Evolutionary conservation across 2,113 vertebrate genomes (phyloP).

Genomic region (Prunella himalayana): DNA sequence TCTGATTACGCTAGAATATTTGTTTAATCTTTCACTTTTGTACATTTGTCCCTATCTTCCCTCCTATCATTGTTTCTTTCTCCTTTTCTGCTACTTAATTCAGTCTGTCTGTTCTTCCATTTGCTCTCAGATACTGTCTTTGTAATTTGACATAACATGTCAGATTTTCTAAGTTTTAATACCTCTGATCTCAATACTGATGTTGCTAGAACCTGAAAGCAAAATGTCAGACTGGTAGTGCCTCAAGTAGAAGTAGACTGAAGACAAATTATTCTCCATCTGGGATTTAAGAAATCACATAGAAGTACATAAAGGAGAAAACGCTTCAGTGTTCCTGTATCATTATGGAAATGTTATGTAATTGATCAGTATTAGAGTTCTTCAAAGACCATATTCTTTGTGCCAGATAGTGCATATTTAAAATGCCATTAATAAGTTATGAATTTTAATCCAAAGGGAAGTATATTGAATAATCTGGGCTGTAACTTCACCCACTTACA

Average conservation of each 20-base stretch:
- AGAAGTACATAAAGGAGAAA: not conserved
- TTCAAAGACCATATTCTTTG: not conserved
- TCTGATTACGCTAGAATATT: not conserved
- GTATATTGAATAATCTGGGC: not conserved
- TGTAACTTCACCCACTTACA: not conserved
- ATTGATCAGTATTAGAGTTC: not conserved
- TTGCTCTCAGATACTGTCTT: not conserved
- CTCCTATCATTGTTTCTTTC: not conserved
- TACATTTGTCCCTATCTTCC: not conserved
- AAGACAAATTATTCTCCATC: constrained; percentile 20
- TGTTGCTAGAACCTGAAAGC: constrained; percentile 29
- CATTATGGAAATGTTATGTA: not conserved
- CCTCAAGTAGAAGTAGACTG: constrained; percentile 11
- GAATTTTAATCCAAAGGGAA: not conserved
- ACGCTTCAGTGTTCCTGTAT: not conserved
- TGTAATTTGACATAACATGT: constrained; percentile 12
- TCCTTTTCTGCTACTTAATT: not conserved
- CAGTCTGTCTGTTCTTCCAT: constrained; percentile 13
- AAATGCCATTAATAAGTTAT: not conserved
- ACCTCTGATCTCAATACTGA: constrained; percentile 32
- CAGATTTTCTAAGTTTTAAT: constrained; percentile 4
- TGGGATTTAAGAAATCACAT: constrained; percentile 2
- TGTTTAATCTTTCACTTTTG: not conserved
- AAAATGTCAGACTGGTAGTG: constrained; percentile 5
- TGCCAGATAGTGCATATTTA: not conserved